Conservation (phyloP, 2,888 invertebrate species). For the Chydorus sphaericus region DNA sequence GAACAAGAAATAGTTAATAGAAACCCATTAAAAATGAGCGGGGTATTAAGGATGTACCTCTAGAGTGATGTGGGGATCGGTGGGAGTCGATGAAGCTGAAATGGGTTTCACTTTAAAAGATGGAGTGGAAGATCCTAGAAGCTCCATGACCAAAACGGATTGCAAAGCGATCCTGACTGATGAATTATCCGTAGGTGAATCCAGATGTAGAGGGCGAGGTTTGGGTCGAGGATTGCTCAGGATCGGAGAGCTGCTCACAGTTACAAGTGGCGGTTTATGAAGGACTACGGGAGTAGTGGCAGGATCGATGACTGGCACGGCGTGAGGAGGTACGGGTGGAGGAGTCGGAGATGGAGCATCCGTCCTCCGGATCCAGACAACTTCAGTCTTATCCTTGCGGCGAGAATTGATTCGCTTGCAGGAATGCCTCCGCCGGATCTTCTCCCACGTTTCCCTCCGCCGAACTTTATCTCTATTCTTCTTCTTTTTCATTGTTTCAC, state of each 20-base stretch:
- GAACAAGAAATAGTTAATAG: neutral
- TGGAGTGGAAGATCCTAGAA: neutral
- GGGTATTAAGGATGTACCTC: neutral
- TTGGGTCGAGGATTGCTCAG: neutral
- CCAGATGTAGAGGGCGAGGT: neutral
- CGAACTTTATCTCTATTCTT: slow-evolving; percentile 10
- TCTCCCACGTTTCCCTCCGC: slow-evolving; percentile 14
- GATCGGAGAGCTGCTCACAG: neutral
- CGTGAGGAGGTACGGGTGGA: neutral
- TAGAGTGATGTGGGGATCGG: slow-evolving; percentile 11
- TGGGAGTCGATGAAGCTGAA: slow-evolving; percentile 13
- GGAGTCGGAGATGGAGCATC: neutral
- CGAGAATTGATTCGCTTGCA: slow-evolving; percentile 10
- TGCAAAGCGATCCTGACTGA: slow-evolving; percentile 10
- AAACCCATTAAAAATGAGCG: neutral
- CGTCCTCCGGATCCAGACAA: neutral
- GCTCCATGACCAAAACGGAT: slow-evolving; percentile 10
- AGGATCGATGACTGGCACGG: neutral
- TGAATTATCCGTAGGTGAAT: neutral
- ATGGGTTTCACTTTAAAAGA: slow-evolving; percentile 1
- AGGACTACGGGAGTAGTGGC: neutral
- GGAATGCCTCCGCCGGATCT: slow-evolving; percentile 14
- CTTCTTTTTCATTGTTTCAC: neutral
- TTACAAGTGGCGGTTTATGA: slow-evolving; percentile 4
- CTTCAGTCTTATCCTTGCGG: slow-evolving; percentile 3